These are phyloP conservation scores for Microctenopoma steveboyesi DNA, from an alignment of 2,797 vertebrate genomes.

Conservation along the genomic window DNA sequence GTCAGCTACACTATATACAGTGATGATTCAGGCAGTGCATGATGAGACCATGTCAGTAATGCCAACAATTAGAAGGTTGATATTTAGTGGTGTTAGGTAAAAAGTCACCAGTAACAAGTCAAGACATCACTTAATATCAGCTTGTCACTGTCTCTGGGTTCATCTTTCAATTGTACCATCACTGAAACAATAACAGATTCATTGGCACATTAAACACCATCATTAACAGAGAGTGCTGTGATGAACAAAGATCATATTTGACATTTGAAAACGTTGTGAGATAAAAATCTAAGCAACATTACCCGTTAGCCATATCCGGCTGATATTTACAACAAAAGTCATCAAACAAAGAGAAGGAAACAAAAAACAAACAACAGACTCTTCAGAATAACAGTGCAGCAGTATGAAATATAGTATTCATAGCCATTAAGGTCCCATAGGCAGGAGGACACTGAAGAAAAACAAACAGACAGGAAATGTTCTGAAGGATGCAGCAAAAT, in stretches of 20 bases:
- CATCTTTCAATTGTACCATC: slow-evolving; percentile 65
- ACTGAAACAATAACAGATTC: slow-evolving; percentile 74
- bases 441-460: slow-evolving; percentile 44
- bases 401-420: slow-evolving; percentile 50
- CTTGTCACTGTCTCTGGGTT: slow-evolving; percentile 29
- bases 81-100: slow-evolving; percentile 32
- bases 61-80: slow-evolving; percentile 34
- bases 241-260: slow-evolving; percentile 58
- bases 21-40: slow-evolving; percentile 69
- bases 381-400: slow-evolving; percentile 44
- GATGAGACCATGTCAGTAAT: slow-evolving; percentile 59
- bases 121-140: slow-evolving; percentile 50
- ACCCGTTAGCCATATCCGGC: slow-evolving; percentile 43
- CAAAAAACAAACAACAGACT: slow-evolving; percentile 16
- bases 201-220: slow-evolving; percentile 76
- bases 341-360: slow-evolving; percentile 22
- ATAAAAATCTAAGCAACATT: slow-evolving; percentile 55
- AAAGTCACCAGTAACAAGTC: slow-evolving; percentile 43
- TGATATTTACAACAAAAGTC: slow-evolving; percentile 41
- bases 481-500: slow-evolving; percentile 39
- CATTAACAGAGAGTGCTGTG: slow-evolving; percentile 57
- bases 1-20: slow-evolving; percentile 68
- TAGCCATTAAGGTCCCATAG: slow-evolving; percentile 40
- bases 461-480: neutral
- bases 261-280: slow-evolving; percentile 52